Conservation (phyloP, 2,113 vertebrate genomes). For the Callionymus lyra region DNA sequence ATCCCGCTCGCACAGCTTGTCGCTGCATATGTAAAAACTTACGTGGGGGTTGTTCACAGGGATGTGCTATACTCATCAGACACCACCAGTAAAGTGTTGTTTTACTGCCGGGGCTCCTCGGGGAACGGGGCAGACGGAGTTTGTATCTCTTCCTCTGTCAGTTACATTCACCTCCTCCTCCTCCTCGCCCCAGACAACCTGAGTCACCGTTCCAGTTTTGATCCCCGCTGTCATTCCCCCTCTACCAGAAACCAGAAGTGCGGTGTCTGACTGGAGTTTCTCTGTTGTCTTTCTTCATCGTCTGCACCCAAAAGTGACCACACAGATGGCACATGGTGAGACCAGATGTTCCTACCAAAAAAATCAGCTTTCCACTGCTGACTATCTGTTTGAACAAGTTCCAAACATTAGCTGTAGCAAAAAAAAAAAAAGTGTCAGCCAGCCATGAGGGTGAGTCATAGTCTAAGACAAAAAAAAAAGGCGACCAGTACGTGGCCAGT, state of each 20-base stretch:
- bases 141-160: conserved; percentile 52
- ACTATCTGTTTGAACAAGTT: no score
- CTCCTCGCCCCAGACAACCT: conserved; percentile 24
- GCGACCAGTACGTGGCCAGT: no score
- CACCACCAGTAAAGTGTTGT: conserved; percentile 52
- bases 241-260: conserved; percentile 16
- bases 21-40: conserved; percentile 27
- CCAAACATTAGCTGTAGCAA: no score
- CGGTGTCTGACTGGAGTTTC: conserved; percentile 25
- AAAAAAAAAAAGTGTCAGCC: no score
- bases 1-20: conserved; percentile 10
- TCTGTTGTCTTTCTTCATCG: conserved; percentile 17
- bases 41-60: conserved; percentile 42
- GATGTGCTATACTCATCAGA: conserved; percentile 67
- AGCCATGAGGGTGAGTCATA: no score
- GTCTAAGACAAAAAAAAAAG: no score
- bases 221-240: conserved; percentile 21
- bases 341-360: conserved; percentile 48
- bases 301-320: conserved; percentile 37
- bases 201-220: conserved; percentile 27
- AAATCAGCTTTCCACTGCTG: conserved; percentile 1
- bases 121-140: conserved; percentile 54
- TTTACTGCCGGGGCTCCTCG: conserved; percentile 53
- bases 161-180: conserved; percentile 47
- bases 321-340: conserved; percentile 26